Conservation (phyloP, 2,797 vertebrate species). For the Eleutherodactylus coqui region DNA sequence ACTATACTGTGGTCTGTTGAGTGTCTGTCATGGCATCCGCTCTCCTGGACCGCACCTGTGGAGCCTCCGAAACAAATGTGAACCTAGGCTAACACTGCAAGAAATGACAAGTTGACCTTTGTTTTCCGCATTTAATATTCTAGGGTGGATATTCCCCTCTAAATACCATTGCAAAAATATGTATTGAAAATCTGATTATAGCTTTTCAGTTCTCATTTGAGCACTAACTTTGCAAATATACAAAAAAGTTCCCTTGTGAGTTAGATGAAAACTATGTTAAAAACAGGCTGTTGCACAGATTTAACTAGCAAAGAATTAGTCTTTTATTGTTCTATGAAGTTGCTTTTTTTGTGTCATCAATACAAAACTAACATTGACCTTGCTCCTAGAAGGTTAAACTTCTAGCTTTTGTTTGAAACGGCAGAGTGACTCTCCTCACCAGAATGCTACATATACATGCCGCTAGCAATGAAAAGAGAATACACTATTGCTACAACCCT, state of each 20-base stretch:
- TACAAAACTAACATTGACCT: constrained; percentile 77
- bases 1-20: no score
- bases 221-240: constrained; percentile 62
- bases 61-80: no score
- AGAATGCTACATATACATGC: constrained; percentile 73
- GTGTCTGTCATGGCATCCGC: no score
- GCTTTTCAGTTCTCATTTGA: constrained; percentile 35
- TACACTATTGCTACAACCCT: constrained; percentile 69
- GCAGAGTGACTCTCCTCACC: constrained; percentile 73
- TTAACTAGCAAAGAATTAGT: constrained; percentile 67
- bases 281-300: constrained; percentile 67
- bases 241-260: constrained; percentile 67
- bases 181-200: not conserved
- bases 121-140: constrained; percentile 25
- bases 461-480: constrained; percentile 75
- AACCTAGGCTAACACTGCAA: not conserved
- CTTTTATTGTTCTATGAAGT: constrained; percentile 71
- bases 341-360: constrained; percentile 72
- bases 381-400: constrained; percentile 79
- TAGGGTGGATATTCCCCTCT: not conserved
- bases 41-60: no score
- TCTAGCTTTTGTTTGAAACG: constrained; percentile 74
- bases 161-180: constrained; percentile 40
- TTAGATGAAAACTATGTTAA: constrained; percentile 67
- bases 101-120: not conserved